phyloP scores from a whole-genome alignment of 2,113 vertebrate genomes.

The Paradoxurus hermaphroditus region DNA sequence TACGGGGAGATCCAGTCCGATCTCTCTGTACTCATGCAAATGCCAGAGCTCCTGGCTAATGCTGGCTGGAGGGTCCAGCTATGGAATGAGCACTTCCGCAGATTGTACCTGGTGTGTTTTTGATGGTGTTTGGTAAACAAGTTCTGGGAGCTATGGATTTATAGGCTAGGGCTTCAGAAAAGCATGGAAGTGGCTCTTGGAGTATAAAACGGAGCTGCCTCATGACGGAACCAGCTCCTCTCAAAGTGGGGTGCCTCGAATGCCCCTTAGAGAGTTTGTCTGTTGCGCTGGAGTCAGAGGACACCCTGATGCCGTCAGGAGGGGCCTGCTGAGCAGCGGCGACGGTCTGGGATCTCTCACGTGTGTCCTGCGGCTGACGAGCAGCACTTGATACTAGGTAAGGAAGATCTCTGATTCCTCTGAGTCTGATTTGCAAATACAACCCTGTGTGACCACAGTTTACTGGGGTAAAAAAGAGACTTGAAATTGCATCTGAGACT shows the following conservation, averaged over 20 bases:
- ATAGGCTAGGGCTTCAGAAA: not conserved
- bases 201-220: not conserved
- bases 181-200: not conserved
- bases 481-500: not conserved
- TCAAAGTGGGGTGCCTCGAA: not conserved
- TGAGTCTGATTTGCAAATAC: not conserved
- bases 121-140: not conserved
- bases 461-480: not conserved
- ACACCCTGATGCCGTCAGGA: not conserved
- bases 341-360: too few relatives aligned
- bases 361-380: not conserved
- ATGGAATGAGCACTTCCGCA: not conserved
- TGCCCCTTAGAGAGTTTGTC: not conserved
- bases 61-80: not conserved
- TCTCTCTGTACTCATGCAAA: not conserved
- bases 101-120: not conserved
- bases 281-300: not conserved
- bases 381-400: not conserved
- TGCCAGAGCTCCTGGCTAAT: not conserved
- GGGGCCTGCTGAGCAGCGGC: rapidly evolving
- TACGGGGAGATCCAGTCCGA: not conserved
- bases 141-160: not conserved
- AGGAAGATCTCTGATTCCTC: not conserved
- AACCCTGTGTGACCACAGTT: not conserved
- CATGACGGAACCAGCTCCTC: not conserved